phyloP scores from a whole-genome alignment of 2,797 vertebrate genomes.

The Aldrovandia affinis region DNA sequence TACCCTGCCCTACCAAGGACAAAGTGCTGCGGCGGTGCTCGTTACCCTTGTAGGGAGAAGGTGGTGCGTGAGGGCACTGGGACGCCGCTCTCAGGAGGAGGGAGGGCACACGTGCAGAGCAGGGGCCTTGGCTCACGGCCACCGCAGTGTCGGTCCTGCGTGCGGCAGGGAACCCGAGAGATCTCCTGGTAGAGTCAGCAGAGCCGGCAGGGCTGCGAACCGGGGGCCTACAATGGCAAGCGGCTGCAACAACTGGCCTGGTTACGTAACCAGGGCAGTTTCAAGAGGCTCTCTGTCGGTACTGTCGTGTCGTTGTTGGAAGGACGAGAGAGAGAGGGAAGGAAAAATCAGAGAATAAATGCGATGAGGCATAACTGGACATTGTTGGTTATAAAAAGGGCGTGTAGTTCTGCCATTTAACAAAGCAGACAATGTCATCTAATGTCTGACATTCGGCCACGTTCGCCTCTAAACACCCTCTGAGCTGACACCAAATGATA shows the following conservation, averaged over 20 bases:
- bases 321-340: not conserved
- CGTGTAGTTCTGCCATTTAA: not conserved
- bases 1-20: slow-evolving; percentile 62
- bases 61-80: not conserved
- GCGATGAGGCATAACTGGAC: not conserved
- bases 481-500: slow-evolving; percentile 42
- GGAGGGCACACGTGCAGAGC: not conserved
- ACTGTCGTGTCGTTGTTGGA: not conserved
- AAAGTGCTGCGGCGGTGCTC: slow-evolving; percentile 58
- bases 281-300: not conserved
- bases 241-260: too few relatives aligned
- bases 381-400: not conserved
- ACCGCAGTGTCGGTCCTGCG: not conserved
- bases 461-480: not conserved
- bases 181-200: not conserved
- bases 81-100: not conserved
- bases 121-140: not conserved
- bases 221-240: not conserved
- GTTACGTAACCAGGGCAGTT: too few relatives aligned
- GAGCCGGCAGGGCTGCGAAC: not conserved
- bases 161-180: not conserved
- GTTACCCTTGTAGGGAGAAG: slow-evolving; percentile 66
- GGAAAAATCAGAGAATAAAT: not conserved
- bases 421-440: not conserved
- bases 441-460: not conserved